These are phyloP conservation scores for Euthynnus affinis DNA, from an alignment of 2,797 vertebrate genomes.

Conservation along the genomic window DNA sequence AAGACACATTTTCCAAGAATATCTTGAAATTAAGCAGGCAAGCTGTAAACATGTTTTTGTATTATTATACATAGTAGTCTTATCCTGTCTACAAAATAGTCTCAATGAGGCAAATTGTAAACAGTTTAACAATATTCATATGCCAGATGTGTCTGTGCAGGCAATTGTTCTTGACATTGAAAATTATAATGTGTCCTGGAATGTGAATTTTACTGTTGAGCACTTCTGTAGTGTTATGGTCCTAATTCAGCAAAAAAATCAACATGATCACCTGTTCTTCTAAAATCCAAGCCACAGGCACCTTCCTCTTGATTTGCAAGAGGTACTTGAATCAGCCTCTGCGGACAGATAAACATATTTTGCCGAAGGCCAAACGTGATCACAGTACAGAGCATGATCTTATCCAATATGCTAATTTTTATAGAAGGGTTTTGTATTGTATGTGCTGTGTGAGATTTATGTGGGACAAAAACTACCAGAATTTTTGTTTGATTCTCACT, in stretches of 20 bases:
- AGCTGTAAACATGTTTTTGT: not conserved
- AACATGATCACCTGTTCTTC: constrained; percentile 12
- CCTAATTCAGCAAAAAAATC: constrained; percentile 27
- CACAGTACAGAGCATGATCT: not conserved
- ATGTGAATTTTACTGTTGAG: not conserved
- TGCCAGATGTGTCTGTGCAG: not conserved
- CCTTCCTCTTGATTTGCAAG: constrained; percentile 7
- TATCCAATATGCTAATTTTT: constrained; percentile 9
- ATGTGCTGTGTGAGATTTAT: constrained; percentile 24
- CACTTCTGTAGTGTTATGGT: constrained; percentile 9
- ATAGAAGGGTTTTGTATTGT: not conserved
- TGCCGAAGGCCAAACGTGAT: constrained; percentile 7
- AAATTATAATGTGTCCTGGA: not conserved
- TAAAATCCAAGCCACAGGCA: constrained; percentile 4
- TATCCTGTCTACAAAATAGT: not conserved
- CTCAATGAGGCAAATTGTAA: not conserved
- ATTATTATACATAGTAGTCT: not conserved
- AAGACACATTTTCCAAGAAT: not conserved
- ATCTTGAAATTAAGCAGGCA: not conserved
- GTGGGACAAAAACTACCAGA: not conserved
- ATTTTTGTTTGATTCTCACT: constrained; percentile 26
- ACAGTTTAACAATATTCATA: constrained; percentile 3
- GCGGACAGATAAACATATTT: constrained; percentile 20
- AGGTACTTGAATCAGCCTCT: constrained; percentile 13
- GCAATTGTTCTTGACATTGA: constrained; percentile 2